phyloP scores from a whole-genome alignment of 1,140 invertebrate species.

The Micrasema minimum region DNA sequence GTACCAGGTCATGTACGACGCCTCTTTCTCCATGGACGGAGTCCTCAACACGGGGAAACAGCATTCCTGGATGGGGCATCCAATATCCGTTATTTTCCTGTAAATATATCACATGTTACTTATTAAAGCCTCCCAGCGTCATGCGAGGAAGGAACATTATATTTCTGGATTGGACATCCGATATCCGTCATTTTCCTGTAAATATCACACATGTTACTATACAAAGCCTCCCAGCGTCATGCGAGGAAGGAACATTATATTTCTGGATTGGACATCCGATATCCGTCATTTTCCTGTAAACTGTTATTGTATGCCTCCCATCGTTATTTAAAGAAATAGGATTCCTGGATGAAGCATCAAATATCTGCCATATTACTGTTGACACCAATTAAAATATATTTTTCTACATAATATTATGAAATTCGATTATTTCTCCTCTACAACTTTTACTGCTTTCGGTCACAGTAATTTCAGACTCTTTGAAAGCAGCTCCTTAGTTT shows the following conservation, averaged over 20 bases:
- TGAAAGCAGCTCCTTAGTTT: too few species aligned
- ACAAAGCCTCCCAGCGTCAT: constrained; percentile 1
- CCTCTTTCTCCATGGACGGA: constrained; percentile 2
- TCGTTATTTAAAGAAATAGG: background rate
- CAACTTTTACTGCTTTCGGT: too few species aligned
- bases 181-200: background rate
- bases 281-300: background rate
- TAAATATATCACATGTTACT: too few species aligned
- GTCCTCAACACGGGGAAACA: background rate
- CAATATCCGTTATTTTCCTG: background rate
- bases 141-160: background rate
- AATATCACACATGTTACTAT: too few species aligned
- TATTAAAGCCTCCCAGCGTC: constrained; percentile 1
- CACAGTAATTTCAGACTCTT: too few species aligned
- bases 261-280: constrained; percentile 5
- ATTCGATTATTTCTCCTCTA: too few species aligned
- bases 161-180: background rate
- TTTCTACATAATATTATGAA: too few species aligned
- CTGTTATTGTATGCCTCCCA: too few species aligned
- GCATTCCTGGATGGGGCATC: constrained; percentile 1
- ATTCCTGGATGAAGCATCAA: constrained; percentile 1
- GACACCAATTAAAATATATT: too few species aligned
- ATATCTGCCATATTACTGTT: background rate
- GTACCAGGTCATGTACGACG: background rate
- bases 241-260: background rate